phyloP scores from a whole-genome alignment of 2,113 vertebrate species.

The Numida meleagris region DNA sequence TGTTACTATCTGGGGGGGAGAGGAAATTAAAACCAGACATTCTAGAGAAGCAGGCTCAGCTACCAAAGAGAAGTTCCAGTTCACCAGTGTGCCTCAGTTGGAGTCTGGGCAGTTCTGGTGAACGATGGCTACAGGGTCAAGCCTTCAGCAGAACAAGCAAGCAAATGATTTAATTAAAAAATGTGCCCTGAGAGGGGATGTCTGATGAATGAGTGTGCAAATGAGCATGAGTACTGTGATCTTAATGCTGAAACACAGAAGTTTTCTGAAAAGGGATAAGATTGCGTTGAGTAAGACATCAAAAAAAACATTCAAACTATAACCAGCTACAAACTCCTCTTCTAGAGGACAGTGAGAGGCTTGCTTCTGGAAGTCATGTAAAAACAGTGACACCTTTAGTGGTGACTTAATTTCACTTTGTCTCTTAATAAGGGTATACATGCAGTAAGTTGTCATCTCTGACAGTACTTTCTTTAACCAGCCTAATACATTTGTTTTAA shows the following conservation, averaged over 20 bases:
- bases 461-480: neutral
- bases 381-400: neutral
- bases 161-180: conserved; percentile 21
- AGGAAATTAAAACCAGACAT: neutral
- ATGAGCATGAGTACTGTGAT: neutral
- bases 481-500: neutral
- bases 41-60: neutral
- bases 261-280: neutral
- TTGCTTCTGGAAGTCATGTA: neutral
- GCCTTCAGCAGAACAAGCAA: neutral
- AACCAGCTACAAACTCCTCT: neutral
- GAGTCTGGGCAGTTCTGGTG: neutral
- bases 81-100: neutral
- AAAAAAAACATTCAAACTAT: conserved; percentile 8
- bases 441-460: neutral
- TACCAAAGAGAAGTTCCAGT: neutral
- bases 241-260: neutral
- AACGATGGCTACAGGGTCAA: neutral
- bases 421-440: neutral
- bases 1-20: neutral
- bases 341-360: neutral
- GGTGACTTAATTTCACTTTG: neutral
- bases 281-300: neutral
- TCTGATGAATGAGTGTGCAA: conserved; percentile 11
- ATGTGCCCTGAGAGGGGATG: neutral